Conservation (phyloP, 2,113 vertebrate species). For the Colossoma macropomum region DNA sequence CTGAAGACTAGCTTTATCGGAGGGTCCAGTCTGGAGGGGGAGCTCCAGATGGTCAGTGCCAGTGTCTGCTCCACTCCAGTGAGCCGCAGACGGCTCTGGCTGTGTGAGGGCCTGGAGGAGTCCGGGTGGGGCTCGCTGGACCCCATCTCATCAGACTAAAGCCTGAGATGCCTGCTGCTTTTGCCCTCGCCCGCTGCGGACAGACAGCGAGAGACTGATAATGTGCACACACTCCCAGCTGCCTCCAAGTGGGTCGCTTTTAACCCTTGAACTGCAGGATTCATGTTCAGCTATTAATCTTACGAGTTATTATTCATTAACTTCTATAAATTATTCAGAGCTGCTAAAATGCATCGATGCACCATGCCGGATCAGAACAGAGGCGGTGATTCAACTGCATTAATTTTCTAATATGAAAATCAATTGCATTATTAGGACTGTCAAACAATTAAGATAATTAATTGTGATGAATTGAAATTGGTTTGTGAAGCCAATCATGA, state of each 20-base stretch:
- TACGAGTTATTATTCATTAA: background rate
- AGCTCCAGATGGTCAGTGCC: conserved; percentile 55
- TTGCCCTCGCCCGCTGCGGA: background rate
- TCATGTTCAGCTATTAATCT: background rate
- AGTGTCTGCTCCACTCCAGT: conserved; percentile 49
- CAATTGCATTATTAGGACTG: no score
- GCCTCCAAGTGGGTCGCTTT: conserved; percentile 10
- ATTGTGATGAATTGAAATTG: no score
- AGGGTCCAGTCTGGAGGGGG: conserved; percentile 42
- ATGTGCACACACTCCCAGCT: conserved; percentile 18
- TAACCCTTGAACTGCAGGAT: background rate
- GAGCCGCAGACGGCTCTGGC: conserved; percentile 48
- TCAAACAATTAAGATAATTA: no score
- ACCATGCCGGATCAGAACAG: no score
- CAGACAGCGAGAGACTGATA: conserved; percentile 20
- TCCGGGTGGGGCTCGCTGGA: conserved; percentile 8
- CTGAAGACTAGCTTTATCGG: conserved; percentile 38
- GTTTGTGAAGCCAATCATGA: no score
- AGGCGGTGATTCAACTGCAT: no score
- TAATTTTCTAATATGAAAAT: no score
- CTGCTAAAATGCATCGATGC: no score
- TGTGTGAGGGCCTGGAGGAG: conserved; percentile 45
- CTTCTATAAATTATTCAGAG: background rate
- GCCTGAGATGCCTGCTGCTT: conserved; percentile 32
- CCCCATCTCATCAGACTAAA: conserved; percentile 43